Base-by-base conservation (phyloP, 1,140 invertebrate species). In the Planococcus citri region DNA sequence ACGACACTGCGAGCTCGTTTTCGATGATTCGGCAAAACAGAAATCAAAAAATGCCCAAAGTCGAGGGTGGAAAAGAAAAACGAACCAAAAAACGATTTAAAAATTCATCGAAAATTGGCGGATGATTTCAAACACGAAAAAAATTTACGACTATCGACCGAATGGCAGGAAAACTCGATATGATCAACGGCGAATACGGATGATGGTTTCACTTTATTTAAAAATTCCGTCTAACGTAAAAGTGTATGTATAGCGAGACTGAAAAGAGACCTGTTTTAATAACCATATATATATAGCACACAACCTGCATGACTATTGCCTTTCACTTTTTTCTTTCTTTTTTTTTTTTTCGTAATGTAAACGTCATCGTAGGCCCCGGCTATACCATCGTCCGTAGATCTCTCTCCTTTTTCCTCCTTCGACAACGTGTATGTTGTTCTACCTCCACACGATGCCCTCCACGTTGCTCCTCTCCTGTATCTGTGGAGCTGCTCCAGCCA, bases 201-300 rank as follows among this genome's bases (percentile, higher is more conserved):
- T 12, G 29, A 33, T 12, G 51, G 17, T 64, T 25, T 64, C 60
- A 64, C 60, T 64, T 25, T 27, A 64, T 64, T n/a, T 64, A 64
- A 64, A 64, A 24, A 64, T 64, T 64, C 60, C 17, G 41, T 64
- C 51, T 58, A 27, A 25, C 21, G 22, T 22, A 22, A 27, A 64
- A 24, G 20, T 24, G 9, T 64, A 25, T 24, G 9, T 64, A 64
- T 25, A 64, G 60, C 21, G 25, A 64, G 60, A 64, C 60, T 64
- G 60, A 64, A 64, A 64, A 64, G 25, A 64, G 21, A 25, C 60
- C 60, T 64, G 60, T 64, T 64, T 64, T 64, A 64, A 25, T 64
- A 64, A 24, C 60, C 60, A 64, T 64, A 64, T 64, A 64, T 64
- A 64, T 27, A 64, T 64, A 64, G 60, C 60, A 10, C n/a, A n/a